Percentiles rank a stretch among this genome's conserved stretches.
phyloP scores from a whole-genome alignment of 2,888 invertebrate genomes.

The Saturnia pavonia region DNA sequence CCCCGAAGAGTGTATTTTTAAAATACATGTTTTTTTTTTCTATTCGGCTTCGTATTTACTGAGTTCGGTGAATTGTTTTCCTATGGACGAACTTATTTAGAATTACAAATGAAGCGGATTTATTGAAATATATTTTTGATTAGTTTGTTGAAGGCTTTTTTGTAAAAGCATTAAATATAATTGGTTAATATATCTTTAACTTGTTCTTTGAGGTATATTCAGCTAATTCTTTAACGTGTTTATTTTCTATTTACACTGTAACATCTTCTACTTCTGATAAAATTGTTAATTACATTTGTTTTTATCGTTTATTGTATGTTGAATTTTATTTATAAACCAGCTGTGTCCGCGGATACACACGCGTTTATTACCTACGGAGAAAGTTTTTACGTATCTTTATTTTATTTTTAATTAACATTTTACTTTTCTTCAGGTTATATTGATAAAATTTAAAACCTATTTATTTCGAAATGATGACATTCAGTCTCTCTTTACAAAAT shows the following conservation, averaged over 20 bases:
- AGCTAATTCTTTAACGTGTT: not conserved
- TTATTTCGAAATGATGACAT: too few relatives aligned
- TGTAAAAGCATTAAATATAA: not conserved
- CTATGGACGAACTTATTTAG: conserved; percentile 4
- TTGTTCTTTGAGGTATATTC: not conserved
- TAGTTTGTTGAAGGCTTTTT: conserved; percentile 33
- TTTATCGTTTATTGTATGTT: too few relatives aligned
- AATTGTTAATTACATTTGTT: not conserved
- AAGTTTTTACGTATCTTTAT: too few relatives aligned
- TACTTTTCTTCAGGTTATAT: too few relatives aligned
- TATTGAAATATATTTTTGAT: conserved; percentile 51
- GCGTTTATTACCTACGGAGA: too few relatives aligned
- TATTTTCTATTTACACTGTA: not conserved
- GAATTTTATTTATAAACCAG: too few relatives aligned
- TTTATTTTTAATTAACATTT: too few relatives aligned
- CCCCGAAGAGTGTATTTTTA: not conserved
- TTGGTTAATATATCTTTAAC: not conserved
- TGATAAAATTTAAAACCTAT: too few relatives aligned
- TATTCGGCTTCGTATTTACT: not conserved
- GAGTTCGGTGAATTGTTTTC: conserved; percentile 6
- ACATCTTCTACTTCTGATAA: not conserved
- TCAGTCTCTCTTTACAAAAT: too few relatives aligned
- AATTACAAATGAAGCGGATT: conserved; percentile 24
- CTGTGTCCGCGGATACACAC: too few relatives aligned
- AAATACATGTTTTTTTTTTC: conserved; percentile 6